Percentiles rank a stretch among this genome's conserved stretches.
These are phyloP conservation scores for Myotis myotis DNA, from an alignment of 2,797 vertebrate species.

Conservation along the genomic window DNA sequence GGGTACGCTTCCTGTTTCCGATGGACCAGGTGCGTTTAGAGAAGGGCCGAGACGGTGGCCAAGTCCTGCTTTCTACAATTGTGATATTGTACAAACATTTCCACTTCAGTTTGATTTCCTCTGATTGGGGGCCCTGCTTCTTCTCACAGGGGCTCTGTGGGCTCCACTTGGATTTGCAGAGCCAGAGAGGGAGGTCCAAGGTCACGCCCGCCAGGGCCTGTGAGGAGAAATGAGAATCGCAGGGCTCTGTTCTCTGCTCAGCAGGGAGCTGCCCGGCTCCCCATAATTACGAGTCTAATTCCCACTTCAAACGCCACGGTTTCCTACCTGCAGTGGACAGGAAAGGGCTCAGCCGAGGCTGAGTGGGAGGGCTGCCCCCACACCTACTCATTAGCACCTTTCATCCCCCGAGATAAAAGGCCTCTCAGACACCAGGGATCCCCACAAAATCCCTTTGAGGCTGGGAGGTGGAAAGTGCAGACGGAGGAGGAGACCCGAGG, in stretches of 20 bases:
- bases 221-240: background rate
- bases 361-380: conserved; percentile 36
- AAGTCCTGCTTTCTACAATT: rapidly evolving
- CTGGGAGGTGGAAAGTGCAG: background rate
- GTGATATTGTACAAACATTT: background rate
- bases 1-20: background rate
- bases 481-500: background rate
- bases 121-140: background rate
- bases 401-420: conserved; percentile 71
- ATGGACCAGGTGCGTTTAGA: background rate
- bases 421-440: background rate
- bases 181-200: background rate
- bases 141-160: background rate
- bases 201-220: background rate
- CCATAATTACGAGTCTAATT: conserved; percentile 53
- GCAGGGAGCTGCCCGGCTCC: background rate
- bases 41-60: background rate
- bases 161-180: background rate
- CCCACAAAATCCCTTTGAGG: conserved; percentile 54
- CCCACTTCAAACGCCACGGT: conserved; percentile 52
- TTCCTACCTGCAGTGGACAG: conserved; percentile 24
- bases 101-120: background rate
- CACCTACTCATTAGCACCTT: conserved; percentile 70
- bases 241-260: background rate
- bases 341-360: background rate